Evolutionary conservation across 1,140 invertebrate species (phyloP).

Genomic region (Zaprionus africanus): DNA sequence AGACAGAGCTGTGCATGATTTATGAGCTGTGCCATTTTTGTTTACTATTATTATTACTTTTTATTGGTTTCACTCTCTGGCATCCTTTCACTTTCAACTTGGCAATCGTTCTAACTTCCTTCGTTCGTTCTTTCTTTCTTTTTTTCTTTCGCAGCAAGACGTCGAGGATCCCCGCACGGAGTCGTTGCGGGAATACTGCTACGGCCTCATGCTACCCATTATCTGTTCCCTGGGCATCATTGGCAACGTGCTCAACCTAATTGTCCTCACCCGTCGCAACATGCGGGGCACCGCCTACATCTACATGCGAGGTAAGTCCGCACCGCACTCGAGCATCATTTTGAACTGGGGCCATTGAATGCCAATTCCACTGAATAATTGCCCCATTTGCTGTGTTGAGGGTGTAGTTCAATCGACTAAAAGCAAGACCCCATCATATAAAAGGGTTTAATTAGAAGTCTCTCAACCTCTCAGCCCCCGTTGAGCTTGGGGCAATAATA

Average conservation of each 20-base stretch:
- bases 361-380: slow-evolving; percentile 48
- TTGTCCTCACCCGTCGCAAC: slow-evolving; percentile 90
- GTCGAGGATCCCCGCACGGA: slow-evolving; percentile 87
- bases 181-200: slow-evolving; percentile 87
- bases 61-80: slow-evolving; percentile 29
- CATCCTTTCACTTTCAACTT: slow-evolving; percentile 13
- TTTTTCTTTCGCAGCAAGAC: slow-evolving; percentile 42
- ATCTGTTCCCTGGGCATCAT: slow-evolving; percentile 90
- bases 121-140: neutral
- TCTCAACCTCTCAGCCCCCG: neutral
- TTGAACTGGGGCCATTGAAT: slow-evolving; percentile 41
- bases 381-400: slow-evolving; percentile 51
- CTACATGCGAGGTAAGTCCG: slow-evolving; percentile 89
- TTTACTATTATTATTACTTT: slow-evolving; percentile 46
- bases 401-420: slow-evolving; percentile 37
- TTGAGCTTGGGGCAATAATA: neutral
- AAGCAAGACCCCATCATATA: slow-evolving; percentile 7
- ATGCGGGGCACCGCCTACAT: slow-evolving; percentile 91
- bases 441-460: slow-evolving; percentile 17
- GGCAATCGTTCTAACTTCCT: neutral
- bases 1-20: slow-evolving; percentile 56
- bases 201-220: slow-evolving; percentile 88
- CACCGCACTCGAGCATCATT: neutral
- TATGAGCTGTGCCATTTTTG: slow-evolving; percentile 59
- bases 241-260: slow-evolving; percentile 90